Conservation (phyloP, 2,797 vertebrate species). For the Danio tinwini region DNA sequence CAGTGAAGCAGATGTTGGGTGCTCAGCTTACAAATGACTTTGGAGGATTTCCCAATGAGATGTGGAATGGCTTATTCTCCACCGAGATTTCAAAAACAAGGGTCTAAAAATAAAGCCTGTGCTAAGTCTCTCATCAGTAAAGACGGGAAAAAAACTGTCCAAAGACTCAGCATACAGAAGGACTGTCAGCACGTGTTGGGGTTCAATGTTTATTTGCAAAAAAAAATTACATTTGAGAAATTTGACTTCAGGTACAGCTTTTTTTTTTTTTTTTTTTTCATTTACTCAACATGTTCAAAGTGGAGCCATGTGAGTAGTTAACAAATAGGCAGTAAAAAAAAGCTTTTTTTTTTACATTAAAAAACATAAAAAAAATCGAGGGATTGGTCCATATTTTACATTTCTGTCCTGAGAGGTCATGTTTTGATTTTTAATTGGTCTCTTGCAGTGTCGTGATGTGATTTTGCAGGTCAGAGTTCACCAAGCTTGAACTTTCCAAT, state of each 20-base stretch:
- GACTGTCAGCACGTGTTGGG: background rate
- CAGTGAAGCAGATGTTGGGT: conserved; percentile 75
- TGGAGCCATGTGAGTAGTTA: no score
- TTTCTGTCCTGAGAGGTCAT: no score
- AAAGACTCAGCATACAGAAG: background rate
- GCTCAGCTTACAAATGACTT: conserved; percentile 70
- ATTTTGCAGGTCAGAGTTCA: no score
- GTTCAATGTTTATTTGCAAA: conserved; percentile 10
- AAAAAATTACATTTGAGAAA: conserved; percentile 10
- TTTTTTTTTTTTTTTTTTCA: background rate
- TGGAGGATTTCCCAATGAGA: conserved; percentile 78
- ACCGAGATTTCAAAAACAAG: conserved; percentile 74
- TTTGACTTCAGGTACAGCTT: background rate
- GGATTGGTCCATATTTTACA: no score
- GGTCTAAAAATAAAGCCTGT: conserved; percentile 73
- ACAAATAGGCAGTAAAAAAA: no score
- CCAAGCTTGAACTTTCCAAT: no score
- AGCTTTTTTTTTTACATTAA: no score
- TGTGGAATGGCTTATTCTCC: conserved; percentile 71
- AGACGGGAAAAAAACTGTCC: conserved; percentile 3
- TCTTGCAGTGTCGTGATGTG: no score
- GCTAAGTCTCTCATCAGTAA: conserved; percentile 47
- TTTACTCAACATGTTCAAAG: background rate
- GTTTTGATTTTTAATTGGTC: no score
- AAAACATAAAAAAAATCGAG: no score